Base-by-base conservation (phyloP, 1,140 invertebrate species). In the Potamilus streckersoni region DNA sequence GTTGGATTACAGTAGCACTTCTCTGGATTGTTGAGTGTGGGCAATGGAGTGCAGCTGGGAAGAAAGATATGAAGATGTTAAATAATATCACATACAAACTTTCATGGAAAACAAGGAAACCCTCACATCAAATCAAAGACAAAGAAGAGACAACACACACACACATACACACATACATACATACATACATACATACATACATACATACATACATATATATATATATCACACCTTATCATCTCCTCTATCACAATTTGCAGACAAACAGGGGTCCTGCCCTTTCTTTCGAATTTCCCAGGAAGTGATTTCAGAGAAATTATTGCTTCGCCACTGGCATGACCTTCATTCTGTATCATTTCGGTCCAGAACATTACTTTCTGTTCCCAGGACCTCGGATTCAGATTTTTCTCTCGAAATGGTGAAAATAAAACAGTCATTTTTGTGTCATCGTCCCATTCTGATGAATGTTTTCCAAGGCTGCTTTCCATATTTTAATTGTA, bases 361-460 rank as follows among this genome's bases (percentile, higher is more conserved):
- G 73, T 75, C 86, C 86, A 87, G 77, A 87, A 86, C 59, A 82
- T 80, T 73, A 86, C 82, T 76, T 87, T 87, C 56, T 83, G 80
- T 38, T 86, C 79, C 85, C 85, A 86, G 17, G 86, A 86, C 20
- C 80, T 78, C 2, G 85, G 85, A 63, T 87, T 86, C 23, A 86
- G 73, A 55, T 78, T 78, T 75, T 80, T 86, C 23, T 86, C 84
- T 69, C 86, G 71, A 73, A 86, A 87, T 5, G 84, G 83, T 49
- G 85, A 79, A 84, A 86, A 87, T 74, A 86, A 76, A 55, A 87
- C 86, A n/a, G 80, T 78, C 81, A 86, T 85, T 71, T 79, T 82
- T 59, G 83, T 73, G 56, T 86, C 86, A 76, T 87, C 82, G 20
- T 71, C 31, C 84, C 85, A 85, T 17, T 81, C 79, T 71, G 72